These are phyloP conservation scores for Pollimyrus isidori DNA, from an alignment of 2,113 vertebrate genomes.

Conservation along the genomic window DNA sequence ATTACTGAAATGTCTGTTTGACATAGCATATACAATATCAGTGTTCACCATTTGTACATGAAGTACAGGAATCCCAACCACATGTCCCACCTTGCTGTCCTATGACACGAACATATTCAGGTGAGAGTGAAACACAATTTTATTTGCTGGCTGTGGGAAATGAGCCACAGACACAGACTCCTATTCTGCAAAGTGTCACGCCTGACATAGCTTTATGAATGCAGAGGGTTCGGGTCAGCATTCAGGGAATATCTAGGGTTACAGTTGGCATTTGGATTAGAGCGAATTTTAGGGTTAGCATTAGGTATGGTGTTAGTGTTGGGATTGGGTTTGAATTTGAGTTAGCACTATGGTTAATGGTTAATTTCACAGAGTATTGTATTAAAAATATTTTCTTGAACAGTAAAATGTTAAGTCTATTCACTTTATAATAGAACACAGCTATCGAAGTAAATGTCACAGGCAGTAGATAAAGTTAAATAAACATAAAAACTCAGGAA, in stretches of 20 bases:
- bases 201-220: not conserved
- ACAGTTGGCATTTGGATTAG: not conserved
- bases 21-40: not conserved
- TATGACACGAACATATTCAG: not conserved
- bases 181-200: not conserved
- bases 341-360: not conserved
- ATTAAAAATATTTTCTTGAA: not conserved
- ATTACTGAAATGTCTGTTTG: not conserved
- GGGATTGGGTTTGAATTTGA: not conserved
- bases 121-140: not conserved
- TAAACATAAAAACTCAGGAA: not conserved
- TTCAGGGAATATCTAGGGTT: not conserved
- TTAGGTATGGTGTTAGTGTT: constrained; percentile 23
- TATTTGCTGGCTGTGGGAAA: not conserved
- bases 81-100: not conserved
- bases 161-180: not conserved
- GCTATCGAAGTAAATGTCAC: not conserved
- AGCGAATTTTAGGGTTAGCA: not conserved
- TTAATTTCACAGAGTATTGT: not conserved
- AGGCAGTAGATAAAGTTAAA: not conserved
- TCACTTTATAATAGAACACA: not conserved
- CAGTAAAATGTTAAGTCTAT: not conserved
- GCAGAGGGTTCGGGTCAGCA: not conserved
- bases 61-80: not conserved
- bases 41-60: not conserved